Evolutionary conservation across 2,113 vertebrate species (phyloP), one percentile per base, ranked within the genome.

Genomic region (Podarcis cretensis): DNA sequence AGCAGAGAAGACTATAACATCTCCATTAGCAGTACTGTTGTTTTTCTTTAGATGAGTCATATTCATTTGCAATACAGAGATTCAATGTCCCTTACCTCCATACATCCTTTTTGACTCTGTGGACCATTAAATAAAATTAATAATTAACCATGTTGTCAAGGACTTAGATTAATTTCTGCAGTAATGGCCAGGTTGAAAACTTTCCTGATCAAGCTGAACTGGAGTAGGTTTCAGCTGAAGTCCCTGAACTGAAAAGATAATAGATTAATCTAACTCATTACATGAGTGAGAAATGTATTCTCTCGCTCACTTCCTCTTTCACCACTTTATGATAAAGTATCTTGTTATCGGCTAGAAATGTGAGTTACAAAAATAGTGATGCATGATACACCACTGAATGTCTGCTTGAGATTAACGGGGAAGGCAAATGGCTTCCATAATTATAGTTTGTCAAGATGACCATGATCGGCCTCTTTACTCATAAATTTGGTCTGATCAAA

Each of bases 281-380:
- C 90, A 69, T 18, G 13, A 92, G 83, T 88, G 89, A 88, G 88
- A 92, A 95, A 93, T 81, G 90, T 94, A 93, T 91, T 88, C 89
- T 73, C 43, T 86, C 37, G 30, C 63, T 86, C 74, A 13, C 59
- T 87, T 80, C 81, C 87, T 88, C 87, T 91, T 83, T 80, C 76
- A 81, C n/a, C 23, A 54, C 89, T 81, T 48, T 90, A n/a, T 88
- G 75, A 57, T 73, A 78, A 90, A 92, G 25, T 88, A 86, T 63
- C 69, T 90, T 90, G 76, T 81, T 93, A 93, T 94, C 89, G 92
- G 92, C 81, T 43, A 48, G 83, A 74, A 92, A 92, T 90, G 35
- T 80, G 13, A 32, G 82, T 81, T 86, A 54, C 81, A 73, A 30
- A 83, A 1, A 1, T 80, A 87, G 25, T 69, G 27, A 73, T 65